Conservation (phyloP, 2,113 vertebrate genomes). For the Otolemur garnettii region DNA sequence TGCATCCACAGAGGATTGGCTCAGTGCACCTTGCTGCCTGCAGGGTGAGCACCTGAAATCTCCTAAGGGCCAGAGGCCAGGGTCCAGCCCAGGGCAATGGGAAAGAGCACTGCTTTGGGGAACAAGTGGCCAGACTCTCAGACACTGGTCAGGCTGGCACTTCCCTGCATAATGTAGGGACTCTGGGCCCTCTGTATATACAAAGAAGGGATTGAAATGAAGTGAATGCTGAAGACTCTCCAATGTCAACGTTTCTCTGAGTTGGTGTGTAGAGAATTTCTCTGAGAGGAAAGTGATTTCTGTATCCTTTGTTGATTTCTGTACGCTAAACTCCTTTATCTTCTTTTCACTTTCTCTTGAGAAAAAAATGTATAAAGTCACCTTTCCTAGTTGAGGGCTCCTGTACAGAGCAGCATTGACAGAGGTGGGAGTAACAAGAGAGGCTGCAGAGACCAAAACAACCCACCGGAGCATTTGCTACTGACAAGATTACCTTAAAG, state of each 20-base stretch:
- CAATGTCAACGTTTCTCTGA: not conserved
- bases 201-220: not conserved
- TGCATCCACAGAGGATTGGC: fast-evolving
- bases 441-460: not conserved
- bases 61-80: not conserved
- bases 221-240: not conserved
- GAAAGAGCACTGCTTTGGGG: not conserved
- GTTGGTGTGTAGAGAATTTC: not conserved
- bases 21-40: not conserved
- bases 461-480: not conserved
- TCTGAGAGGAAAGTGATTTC: fast-evolving
- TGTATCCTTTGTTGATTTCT: not conserved
- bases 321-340: not conserved
- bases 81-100: fast-evolving
- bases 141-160: fast-evolving
- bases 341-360: not conserved
- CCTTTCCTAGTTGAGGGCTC: not conserved
- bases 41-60: not conserved
- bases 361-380: not conserved
- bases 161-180: not conserved
- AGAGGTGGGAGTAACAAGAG: not conserved
- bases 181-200: not conserved
- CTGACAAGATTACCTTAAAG: not conserved
- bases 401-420: not conserved
- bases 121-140: not conserved